A percentile compares a stretch with the other conserved stretches of the same genome.
Conservation (phyloP, 53 echinoderm and acorn worm species). For the Antedon mediterranea region DNA sequence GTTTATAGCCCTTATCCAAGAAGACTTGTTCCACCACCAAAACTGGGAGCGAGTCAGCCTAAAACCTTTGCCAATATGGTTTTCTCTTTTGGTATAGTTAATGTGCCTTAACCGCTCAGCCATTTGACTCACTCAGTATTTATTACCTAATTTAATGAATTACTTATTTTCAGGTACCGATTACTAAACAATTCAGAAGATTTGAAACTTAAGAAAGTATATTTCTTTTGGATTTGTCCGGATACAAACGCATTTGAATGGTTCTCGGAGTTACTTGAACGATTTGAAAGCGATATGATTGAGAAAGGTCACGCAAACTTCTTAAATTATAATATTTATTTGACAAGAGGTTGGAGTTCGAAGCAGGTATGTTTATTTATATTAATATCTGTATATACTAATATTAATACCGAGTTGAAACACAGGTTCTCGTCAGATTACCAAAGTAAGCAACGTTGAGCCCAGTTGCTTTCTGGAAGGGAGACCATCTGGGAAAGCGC, state of each 20-base stretch:
- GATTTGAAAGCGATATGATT: constrained; percentile 47
- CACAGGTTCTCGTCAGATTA: no score
- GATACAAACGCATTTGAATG: constrained; percentile 94
- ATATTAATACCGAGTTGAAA: background rate
- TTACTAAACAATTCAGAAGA: constrained; percentile 9
- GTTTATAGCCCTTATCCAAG: no score
- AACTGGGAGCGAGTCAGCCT: no score
- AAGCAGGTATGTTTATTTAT: constrained; percentile 37
- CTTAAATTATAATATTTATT: constrained; percentile 73
- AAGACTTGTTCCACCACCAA: no score
- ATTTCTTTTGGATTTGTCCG: constrained; percentile 89
- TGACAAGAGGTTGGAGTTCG: constrained; percentile 66
- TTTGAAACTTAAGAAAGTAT: constrained; percentile 71
- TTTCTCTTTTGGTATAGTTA: no score
- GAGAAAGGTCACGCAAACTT: constrained; percentile 69
- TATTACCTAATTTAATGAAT: no score
- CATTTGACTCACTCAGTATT: no score
- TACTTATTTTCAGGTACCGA: no score
- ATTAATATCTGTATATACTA: background rate
- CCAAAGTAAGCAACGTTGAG: no score
- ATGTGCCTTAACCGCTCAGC: background rate
- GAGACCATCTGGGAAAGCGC: no score
- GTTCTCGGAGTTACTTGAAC: constrained; percentile 71
- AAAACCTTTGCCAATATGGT: no score
- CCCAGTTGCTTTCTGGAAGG: no score